These are phyloP conservation scores for Recurvirostra avosetta DNA, from an alignment of 2,113 vertebrate genomes.

Conservation along the genomic window DNA sequence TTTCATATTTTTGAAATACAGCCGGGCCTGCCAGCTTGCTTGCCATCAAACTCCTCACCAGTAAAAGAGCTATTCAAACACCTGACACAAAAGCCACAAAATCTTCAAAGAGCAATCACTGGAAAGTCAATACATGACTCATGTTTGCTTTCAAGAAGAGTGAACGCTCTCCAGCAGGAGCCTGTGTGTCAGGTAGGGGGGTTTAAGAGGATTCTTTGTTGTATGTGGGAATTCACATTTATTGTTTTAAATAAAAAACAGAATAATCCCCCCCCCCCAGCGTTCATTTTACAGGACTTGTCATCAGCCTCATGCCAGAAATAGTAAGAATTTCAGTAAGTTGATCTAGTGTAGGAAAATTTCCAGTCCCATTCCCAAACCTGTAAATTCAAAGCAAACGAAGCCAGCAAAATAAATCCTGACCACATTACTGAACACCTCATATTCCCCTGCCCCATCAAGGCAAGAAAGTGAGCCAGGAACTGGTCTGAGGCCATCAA, in stretches of 20 bases:
- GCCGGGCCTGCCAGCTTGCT: background rate
- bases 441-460: background rate
- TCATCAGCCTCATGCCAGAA: background rate
- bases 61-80: background rate
- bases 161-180: background rate
- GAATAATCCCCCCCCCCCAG: rapidly evolving
- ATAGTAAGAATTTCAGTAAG: background rate
- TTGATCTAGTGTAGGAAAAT: rapidly evolving
- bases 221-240: background rate
- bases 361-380: background rate
- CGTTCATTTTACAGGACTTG: background rate
- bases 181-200: background rate
- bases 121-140: background rate
- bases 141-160: background rate
- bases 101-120: background rate
- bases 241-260: background rate
- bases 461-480: rapidly evolving
- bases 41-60: background rate
- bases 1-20: background rate
- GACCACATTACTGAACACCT: too few relatives aligned
- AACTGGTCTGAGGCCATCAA: background rate
- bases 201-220: background rate
- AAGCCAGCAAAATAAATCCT: background rate
- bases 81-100: background rate
- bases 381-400: background rate